phyloP scores from a whole-genome alignment of 2,113 vertebrate species.

The Dipodomys merriami region DNA sequence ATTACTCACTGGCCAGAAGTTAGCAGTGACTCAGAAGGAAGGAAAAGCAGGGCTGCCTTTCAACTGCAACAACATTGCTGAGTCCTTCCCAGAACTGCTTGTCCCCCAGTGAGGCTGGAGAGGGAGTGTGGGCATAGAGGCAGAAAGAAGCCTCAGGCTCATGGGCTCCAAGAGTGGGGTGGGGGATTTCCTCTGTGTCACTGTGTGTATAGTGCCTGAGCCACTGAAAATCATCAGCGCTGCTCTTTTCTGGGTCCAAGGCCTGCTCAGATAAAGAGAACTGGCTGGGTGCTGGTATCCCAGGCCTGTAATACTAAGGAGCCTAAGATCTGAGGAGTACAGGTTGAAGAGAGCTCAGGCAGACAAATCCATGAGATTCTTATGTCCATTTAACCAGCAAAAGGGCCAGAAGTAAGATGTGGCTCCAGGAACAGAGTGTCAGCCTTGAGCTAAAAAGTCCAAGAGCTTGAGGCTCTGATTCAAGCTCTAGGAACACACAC shows the following conservation, averaged over 20 bases:
- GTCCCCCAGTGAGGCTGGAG: neutral
- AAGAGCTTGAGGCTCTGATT: too few relatives aligned
- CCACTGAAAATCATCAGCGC: neutral
- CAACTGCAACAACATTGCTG: neutral
- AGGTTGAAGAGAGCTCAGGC: too few relatives aligned
- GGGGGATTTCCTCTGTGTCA: neutral
- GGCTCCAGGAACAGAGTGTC: too few relatives aligned
- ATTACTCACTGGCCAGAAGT: constrained; percentile 56
- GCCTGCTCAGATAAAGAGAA: neutral
- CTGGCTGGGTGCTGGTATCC: neutral
- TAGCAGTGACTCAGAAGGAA: constrained; percentile 50
- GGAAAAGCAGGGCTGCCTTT: neutral
- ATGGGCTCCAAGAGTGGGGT: accelerated
- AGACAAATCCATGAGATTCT: too few relatives aligned
- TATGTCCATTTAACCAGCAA: too few relatives aligned
- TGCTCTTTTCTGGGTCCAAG: neutral
- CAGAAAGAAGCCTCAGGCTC: neutral
- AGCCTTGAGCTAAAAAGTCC: too few relatives aligned
- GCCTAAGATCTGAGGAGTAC: too few relatives aligned
- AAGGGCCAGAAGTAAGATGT: too few relatives aligned
- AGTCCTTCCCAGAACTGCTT: neutral
- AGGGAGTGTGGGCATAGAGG: neutral
- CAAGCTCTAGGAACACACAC: too few relatives aligned
- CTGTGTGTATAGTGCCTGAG: neutral
- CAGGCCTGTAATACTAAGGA: too few relatives aligned